phyloP scores from a whole-genome alignment of 2,888 invertebrate genomes.

The Limenitis camilla region DNA sequence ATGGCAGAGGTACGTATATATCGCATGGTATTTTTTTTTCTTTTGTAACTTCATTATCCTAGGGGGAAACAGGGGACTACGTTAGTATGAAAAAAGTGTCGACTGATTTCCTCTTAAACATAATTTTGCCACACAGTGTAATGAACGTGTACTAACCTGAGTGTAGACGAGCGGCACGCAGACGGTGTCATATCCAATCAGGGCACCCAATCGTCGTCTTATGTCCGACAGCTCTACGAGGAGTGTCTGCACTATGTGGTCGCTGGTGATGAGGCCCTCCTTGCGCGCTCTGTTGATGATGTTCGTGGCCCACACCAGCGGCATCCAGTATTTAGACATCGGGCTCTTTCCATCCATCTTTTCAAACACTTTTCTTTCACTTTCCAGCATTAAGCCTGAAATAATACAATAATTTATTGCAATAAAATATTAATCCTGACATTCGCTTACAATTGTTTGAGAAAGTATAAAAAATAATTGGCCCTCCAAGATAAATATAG shows the following conservation, averaged over 20 bases:
- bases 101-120: too few relatives aligned
- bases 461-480: too few relatives aligned
- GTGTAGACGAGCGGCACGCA: slow-evolving; percentile 94
- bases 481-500: too few relatives aligned
- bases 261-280: slow-evolving; percentile 88
- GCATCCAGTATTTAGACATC: slow-evolving; percentile 94
- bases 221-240: slow-evolving; percentile 92
- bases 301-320: slow-evolving; percentile 93
- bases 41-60: too few relatives aligned
- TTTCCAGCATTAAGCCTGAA: slow-evolving; percentile 90
- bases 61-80: too few relatives aligned
- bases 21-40: too few relatives aligned
- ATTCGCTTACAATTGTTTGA: too few relatives aligned
- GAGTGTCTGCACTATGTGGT: slow-evolving; percentile 94
- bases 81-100: too few relatives aligned
- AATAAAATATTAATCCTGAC: too few relatives aligned
- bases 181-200: slow-evolving; percentile 93
- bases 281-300: slow-evolving; percentile 91
- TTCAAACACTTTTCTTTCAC: slow-evolving; percentile 93
- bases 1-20: too few relatives aligned
- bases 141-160: slow-evolving; percentile 76
- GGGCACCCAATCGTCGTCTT: slow-evolving; percentile 84
- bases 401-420: too few relatives aligned
- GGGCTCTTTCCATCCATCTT: slow-evolving; percentile 91
- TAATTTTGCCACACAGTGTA: too few relatives aligned